These are phyloP conservation scores for Mirza zaza DNA, from an alignment of 2,113 vertebrate species.

Conservation along the genomic window DNA sequence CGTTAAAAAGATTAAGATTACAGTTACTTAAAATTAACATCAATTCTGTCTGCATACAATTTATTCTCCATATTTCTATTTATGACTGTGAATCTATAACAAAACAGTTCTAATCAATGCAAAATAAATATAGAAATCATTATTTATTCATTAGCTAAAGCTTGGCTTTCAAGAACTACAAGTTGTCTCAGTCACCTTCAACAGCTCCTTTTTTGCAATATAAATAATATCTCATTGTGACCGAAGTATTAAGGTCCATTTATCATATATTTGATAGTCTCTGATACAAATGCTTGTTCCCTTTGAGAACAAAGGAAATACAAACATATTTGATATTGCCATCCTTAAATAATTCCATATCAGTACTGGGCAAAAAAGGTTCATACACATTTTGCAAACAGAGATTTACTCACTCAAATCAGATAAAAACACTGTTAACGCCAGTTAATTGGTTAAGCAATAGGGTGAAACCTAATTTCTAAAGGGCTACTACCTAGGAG, in stretches of 20 bases:
- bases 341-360: slow-evolving; percentile 58
- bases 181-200: slow-evolving; percentile 63
- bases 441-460: not conserved
- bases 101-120: slow-evolving; percentile 49
- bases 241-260: slow-evolving; percentile 31
- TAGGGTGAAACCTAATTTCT: slow-evolving; percentile 43
- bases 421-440: slow-evolving; percentile 21
- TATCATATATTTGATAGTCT: slow-evolving; percentile 39
- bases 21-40: slow-evolving; percentile 37
- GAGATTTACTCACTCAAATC: not conserved
- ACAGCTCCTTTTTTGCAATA: slow-evolving; percentile 47
- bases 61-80: slow-evolving; percentile 35
- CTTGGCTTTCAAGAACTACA: slow-evolving; percentile 2
- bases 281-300: slow-evolving; percentile 63
- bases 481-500: not conserved
- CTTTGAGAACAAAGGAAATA: slow-evolving; percentile 56
- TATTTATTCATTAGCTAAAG: slow-evolving; percentile 17
- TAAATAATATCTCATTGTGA: not conserved
- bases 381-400: slow-evolving; percentile 31
- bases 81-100: slow-evolving; percentile 28
- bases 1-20: slow-evolving; percentile 39
- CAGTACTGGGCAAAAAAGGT: not conserved
- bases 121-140: slow-evolving; percentile 61
- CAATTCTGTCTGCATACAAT: slow-evolving; percentile 26
- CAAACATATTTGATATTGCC: slow-evolving; percentile 64